Base-by-base conservation (phyloP, 2,888 invertebrate genomes). In the Caenorhabditis parvicauda region DNA sequence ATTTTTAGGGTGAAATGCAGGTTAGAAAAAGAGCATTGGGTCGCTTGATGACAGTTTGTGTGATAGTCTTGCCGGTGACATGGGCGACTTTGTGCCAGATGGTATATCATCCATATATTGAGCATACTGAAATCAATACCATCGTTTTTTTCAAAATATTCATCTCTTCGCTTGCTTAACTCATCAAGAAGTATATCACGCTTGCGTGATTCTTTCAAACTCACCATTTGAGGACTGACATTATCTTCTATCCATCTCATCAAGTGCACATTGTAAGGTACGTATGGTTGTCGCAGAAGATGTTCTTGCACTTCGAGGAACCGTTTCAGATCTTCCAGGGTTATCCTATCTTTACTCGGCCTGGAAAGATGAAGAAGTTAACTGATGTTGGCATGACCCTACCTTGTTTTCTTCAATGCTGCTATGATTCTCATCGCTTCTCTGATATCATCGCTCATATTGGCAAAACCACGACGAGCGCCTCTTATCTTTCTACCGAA, bases 391-490 rank as follows among this genome's bases (percentile, higher is more conserved):
- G 37, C 2, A 9, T 19, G 14, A 32, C 43, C 24, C 32, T 24
- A 73, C 79, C 77, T 64, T 22, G 75, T 77, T 56, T 77, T 80
- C 61, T 80, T 81, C 19, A 81, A 58, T 1, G 80, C 81, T 2
- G 79, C 79, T 24, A 81, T 77, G 37, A 81, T 73, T 28, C 79
- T 64, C 79, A 81, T 79, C 12, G 81, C 81, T 64, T 81, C 81
- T 39, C 75, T 68, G 43, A 81, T 78, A 52, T 81, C 81, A 59
- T 80, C 80, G 45, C 73, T 72, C 76, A 81, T 80, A 46, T 76
- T 74, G 19, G 77, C 78, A 59, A 81, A 76, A 9, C 79, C 77
- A 29, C 66, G 63, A 9, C 77, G 54, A 45, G 77, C 76, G n/a
- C 76, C 78, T 24, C 76, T 65, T 51, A 70, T 67, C 45, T 70